phyloP scores from a whole-genome alignment of 2,888 invertebrate species.

The Drosophila longiperda region DNA sequence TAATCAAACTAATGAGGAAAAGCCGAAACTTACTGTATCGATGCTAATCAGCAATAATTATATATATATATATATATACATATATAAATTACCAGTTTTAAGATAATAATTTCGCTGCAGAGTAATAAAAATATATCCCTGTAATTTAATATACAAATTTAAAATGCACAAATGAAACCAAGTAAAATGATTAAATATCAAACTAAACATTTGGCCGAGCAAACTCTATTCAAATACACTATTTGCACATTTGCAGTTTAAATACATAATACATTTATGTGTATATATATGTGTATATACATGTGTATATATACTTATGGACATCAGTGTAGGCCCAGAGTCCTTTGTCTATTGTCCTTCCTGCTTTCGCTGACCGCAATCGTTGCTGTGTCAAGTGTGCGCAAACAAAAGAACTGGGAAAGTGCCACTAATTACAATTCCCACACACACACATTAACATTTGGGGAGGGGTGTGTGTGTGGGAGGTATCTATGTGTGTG shows the following conservation, averaged over 20 bases:
- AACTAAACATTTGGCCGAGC: slow-evolving; percentile 30
- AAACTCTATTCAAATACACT: slow-evolving; percentile 33
- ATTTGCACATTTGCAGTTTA: slow-evolving; percentile 54
- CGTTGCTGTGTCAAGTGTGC: slow-evolving; percentile 65
- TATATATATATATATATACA: neutral
- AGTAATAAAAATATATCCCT: neutral
- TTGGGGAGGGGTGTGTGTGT: slow-evolving; percentile 13
- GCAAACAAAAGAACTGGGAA: slow-evolving; percentile 78
- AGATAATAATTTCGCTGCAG: neutral
- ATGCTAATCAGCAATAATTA: neutral
- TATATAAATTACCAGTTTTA: neutral
- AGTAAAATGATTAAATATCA: neutral
- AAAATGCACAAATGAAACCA: neutral
- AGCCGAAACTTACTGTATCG: neutral
- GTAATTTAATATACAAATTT: neutral
- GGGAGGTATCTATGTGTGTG: too few relatives aligned
- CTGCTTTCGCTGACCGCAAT: slow-evolving; percentile 37
- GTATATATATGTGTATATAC: slow-evolving; percentile 4
- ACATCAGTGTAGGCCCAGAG: slow-evolving; percentile 27
- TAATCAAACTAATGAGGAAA: too few relatives aligned
- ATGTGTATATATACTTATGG: neutral
- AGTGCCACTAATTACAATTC: slow-evolving; percentile 80
- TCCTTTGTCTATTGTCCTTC: slow-evolving; percentile 11
- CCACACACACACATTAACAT: slow-evolving; percentile 47
- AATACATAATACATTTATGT: slow-evolving; percentile 10